Evolutionary conservation across 2,113 vertebrate genomes (phyloP), one percentile per base, ranked within the genome.

Genomic region (Nematolebias whitei): DNA sequence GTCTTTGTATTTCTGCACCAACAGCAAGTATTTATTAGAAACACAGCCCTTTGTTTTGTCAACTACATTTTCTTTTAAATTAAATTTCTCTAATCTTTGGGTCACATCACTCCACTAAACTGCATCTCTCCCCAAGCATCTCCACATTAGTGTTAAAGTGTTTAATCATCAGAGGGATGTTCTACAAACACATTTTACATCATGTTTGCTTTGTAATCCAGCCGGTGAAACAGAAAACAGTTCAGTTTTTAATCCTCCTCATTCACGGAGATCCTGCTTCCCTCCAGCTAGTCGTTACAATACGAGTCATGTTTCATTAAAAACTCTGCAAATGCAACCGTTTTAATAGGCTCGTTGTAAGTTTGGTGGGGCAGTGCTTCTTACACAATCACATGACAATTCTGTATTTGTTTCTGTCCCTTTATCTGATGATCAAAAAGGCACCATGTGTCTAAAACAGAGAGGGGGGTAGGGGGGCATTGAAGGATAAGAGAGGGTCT

Each of bases 351-450:
- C 87, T 77, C 54, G 68, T 80, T 79, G 54, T 74, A 55, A 68
- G 45, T 73, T 54, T 80, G 56, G 62, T 57, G 65, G 51, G 16
- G 53, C 55, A 49, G 26, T 38, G 40, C 47, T 32, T 9, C 39
- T 74, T 73, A 53, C 71, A 29, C 14, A 9, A 26, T 35, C 51
- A 54, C 38, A 35, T 70, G 32, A 53, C 50, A 68, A 71, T 77
- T 60, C 73, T 54, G 61, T 23, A 2, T 68, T 78, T 48, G 64
- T n/a, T 85, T 85, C 83, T 54, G 85, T 85, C 76, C 75, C 87
- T 88, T 88, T 71, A 88, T 90, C 55, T 71, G 41, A 67, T 79
- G 83, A 92, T 91, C 80, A 88, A 79, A 90, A 78, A 45, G 68
- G 63, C 79, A 73, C 79, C 65, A 23, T 51, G 71, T 66, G 78